Percentiles rank a stretch among this genome's conserved stretches.
Conservation (phyloP, 2,888 invertebrate genomes). For the Diarsia rubi region DNA sequence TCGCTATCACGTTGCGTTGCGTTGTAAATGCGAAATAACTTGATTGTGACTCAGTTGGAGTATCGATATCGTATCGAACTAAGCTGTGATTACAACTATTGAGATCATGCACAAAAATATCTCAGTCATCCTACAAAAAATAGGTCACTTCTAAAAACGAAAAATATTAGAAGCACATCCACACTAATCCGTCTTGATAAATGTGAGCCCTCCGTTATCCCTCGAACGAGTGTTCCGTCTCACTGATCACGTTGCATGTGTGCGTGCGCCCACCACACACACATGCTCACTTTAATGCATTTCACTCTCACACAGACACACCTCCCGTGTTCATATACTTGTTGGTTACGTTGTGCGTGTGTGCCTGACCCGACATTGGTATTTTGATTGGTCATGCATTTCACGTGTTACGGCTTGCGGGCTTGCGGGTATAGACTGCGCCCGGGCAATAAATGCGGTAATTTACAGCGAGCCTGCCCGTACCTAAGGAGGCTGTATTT, state of each 20-base stretch:
- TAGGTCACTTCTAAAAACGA: background rate
- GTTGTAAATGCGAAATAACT: conserved; percentile 58
- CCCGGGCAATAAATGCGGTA: conserved; percentile 85
- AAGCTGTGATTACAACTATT: conserved; percentile 20
- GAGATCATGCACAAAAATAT: background rate
- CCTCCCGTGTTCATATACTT: conserved; percentile 50
- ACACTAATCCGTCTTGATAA: conserved; percentile 77
- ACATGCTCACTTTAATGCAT: conserved; percentile 76
- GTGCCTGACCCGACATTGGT: conserved; percentile 88
- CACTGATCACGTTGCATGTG: conserved; percentile 79
- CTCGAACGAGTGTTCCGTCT: conserved; percentile 89
- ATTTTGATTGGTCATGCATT: conserved; percentile 91
- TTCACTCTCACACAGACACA: conserved; percentile 74
- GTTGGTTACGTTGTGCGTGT: conserved; percentile 65
- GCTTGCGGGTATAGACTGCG: conserved; percentile 81
- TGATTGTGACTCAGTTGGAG: conserved; percentile 56
- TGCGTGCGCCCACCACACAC: conserved; percentile 73
- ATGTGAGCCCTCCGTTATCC: conserved; percentile 90
- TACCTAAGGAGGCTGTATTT: conserved; percentile 82
- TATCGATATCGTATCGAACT: conserved; percentile 50
- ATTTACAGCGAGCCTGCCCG: conserved; percentile 79
- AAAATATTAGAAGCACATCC: conserved; percentile 71
- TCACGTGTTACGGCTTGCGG: conserved; percentile 88
- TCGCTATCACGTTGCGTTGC: conserved; percentile 63
- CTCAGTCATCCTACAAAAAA: background rate